Evolutionary conservation across 2,888 invertebrate genomes (phyloP).

Genomic region (Hemicrepidius hirtus): DNA sequence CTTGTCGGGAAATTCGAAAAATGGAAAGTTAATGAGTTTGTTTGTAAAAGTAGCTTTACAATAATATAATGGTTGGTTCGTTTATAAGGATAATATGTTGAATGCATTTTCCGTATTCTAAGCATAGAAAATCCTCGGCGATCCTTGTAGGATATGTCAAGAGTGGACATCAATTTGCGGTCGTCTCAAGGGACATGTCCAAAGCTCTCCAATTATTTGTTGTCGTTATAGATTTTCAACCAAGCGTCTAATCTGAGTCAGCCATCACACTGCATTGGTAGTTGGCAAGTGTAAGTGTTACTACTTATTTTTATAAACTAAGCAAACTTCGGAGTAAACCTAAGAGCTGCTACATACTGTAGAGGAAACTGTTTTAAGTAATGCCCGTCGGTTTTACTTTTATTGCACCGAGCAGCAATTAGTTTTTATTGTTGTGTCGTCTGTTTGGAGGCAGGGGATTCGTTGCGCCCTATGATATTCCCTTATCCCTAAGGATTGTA

Average conservation of each 20-base stretch:
- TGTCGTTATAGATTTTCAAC: conserved; percentile 51
- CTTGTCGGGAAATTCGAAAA: too few species aligned
- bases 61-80: neutral
- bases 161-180: conserved; percentile 57
- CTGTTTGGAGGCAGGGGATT: conserved; percentile 64
- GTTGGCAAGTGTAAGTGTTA: neutral
- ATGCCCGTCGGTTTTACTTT: conserved; percentile 31
- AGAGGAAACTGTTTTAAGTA: neutral
- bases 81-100: conserved; percentile 14
- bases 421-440: conserved; percentile 64
- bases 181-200: conserved; percentile 50
- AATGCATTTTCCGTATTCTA: conserved; percentile 33
- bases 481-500: conserved; percentile 61
- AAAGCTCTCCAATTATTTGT: conserved; percentile 57
- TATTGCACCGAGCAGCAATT: conserved; percentile 60
- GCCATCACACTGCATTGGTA: conserved; percentile 22
- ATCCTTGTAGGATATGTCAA: conserved; percentile 50
- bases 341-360: neutral
- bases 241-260: conserved; percentile 46
- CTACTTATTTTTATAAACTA: too few species aligned
- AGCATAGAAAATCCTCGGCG: conserved; percentile 42
- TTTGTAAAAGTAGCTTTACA: neutral
- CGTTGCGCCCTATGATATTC: conserved; percentile 62
- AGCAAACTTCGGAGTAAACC: neutral
- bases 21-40: too few species aligned